Percentiles rank a stretch among this genome's conserved stretches.
These are phyloP conservation scores for Romanomermis culicivorax DNA, from an alignment of 2,888 invertebrate species.

Conservation along the genomic window DNA sequence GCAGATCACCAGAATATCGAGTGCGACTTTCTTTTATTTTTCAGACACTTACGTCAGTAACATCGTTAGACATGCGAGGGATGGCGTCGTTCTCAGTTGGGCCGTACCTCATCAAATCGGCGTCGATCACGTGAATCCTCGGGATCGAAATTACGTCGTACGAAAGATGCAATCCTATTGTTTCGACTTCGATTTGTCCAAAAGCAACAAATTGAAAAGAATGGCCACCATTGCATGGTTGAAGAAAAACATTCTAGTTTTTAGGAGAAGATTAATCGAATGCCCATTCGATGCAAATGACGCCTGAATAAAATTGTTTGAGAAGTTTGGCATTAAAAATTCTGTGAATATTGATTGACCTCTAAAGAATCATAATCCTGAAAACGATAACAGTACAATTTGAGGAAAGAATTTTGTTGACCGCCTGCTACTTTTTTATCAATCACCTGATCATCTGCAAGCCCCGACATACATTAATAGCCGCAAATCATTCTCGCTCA, in stretches of 20 bases:
- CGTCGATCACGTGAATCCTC: constrained; percentile 4
- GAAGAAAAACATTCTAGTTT: neutral
- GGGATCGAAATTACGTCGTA: neutral
- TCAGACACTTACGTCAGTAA: constrained; percentile 10
- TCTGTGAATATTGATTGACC: no score
- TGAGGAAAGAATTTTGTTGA: no score
- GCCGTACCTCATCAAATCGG: constrained; percentile 10
- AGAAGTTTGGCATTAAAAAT: no score
- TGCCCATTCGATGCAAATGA: neutral
- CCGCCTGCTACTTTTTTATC: no score
- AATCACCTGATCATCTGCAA: no score
- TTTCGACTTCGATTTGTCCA: neutral
- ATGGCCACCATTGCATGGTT: neutral
- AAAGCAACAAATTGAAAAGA: neutral
- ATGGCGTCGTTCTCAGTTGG: constrained; percentile 12
- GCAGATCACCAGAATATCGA: no score
- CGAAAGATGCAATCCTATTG: neutral
- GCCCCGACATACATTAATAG: no score
- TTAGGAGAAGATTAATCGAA: neutral
- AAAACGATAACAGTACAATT: no score
- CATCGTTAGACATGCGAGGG: constrained; percentile 10
- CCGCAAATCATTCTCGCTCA: no score
- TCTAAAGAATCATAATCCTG: no score
- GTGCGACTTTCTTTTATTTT: no score
- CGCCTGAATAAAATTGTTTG: neutral